Evolutionary conservation across 2,888 invertebrate genomes (phyloP), one percentile per base, ranked within the genome.

Genomic region (Acronicta leporina): DNA sequence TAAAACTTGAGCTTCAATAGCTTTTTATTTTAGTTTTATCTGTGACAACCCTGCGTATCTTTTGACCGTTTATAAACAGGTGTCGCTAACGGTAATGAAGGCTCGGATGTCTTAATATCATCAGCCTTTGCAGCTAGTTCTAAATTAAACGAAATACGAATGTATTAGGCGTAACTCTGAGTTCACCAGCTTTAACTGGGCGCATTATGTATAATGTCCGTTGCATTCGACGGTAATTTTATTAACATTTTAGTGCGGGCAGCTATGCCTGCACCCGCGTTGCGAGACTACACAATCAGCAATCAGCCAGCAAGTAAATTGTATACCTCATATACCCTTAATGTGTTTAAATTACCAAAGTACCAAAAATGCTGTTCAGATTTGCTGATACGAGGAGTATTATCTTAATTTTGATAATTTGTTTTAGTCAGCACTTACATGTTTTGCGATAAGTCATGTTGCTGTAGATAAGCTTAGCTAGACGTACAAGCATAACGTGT

Each of bases 161-260:
- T 87, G 79, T 78, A 83, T 88, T 87, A 87, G 84, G 82, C 72
- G 77, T 84, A 87, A 82, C 77, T 77, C 77, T 75, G 75, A 69
- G 75, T 80, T 74, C 67, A 73, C 77, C 80, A 79, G 76, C 80
- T 81, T 45, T 56, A 81, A 85, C 85, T 81, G 77, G 85, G 73
- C 68, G 70, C 82, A 88, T 87, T 87, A 89, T 81, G 57, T 82
- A 77, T 81, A 79, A 83, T 82, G 78, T 81, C 76, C 75, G 81
- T 84, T 81, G 87, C 81, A 84, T 82, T 83, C 80, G 81, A 63
- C 80, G 81, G 85, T 81, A 86, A 90, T 90, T 90, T 90, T 89
- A 89, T 91, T 85, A 86, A 85, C 87, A 87, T 90, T 88, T 87
- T 85, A 88, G 85, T 84, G 79, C 83, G 82, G 80, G 79, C 79